Evolutionary conservation across 2,113 vertebrate species (phyloP), one percentile per base, ranked within the genome.

Genomic region (Leucosticte australis): DNA sequence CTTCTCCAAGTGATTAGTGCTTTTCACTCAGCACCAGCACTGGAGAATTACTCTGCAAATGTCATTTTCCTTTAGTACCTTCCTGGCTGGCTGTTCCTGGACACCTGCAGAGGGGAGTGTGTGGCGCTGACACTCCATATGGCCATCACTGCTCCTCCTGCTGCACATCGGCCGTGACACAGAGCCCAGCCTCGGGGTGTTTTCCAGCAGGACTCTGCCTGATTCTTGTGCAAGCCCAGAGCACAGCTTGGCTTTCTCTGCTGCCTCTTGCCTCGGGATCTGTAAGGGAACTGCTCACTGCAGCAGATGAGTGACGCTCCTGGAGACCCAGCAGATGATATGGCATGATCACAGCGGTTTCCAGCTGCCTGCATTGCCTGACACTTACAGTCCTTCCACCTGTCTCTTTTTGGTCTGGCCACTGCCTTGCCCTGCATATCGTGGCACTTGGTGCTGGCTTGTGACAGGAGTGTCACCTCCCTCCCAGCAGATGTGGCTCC

Each of bases 271-370:
- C 94, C 95, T 95, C 41, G 0, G 73, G 90, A 50, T 70, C 83
- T 96, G 88, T 96, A 93, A 95, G 73, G 73, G 76, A 97, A 35
- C 41, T 50, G 64, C 76, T 86, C 56, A 5, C 57, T 41, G 62
- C 68, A 68, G 20, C 1, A 6, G 75, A 80, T 47, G 46, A 91
- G 27, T 1, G 8, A 15, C 64, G 57, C 37, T 22, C n/a, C 5
- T 0, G 5, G 68, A 80, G 59, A 95, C 24, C 19, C 44, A n/a
- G 75, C 6, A 0, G 59, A 30, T 2, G 8, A 68, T 37, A 30
- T 0, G 0, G 27, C 59, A 47, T 2, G 3, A 37, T 35, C 4
- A 0, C 27, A 20, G 55, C 3, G 26, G 44, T 74, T 94, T 74
- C 71, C 57, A 83, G 79, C 55, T 69, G 77, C 13, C 22, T 55